Base-by-base conservation (phyloP, 2,113 vertebrate genomes). In the Pitta sordida region DNA sequence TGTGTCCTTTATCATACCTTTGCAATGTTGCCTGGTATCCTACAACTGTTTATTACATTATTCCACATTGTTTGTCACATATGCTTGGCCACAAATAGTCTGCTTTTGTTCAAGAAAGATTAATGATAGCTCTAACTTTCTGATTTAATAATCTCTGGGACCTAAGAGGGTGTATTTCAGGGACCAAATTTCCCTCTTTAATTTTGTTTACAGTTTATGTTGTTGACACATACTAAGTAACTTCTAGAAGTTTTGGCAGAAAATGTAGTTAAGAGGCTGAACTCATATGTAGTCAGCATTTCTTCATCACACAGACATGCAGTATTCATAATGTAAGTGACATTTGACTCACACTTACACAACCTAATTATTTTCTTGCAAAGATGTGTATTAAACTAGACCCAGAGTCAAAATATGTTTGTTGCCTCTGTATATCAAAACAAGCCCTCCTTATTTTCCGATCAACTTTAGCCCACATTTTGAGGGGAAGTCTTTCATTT, bases 291-390 rank as follows among this genome's bases (percentile, higher is more conserved):
- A 80, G 94, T 96, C 95, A 96, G 80, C 80, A 96, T 96, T 97
- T 96, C 95, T 96, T 97, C 96, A 96, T 96, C 91, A 91, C 71
- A 86, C 73, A 94, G 91, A 83, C 85, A 96, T 37, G 58, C 93
- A 88, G 79, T 79, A 41, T 86, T 95, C 82, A 58, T 96, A 97
- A 96, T 34, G 30, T 95, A 94, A 96, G 88, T 96, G 86, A 95
- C 94, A 96, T 96, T 93, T 96, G 88, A 96, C 88, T 97, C 96
- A 96, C 70, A 87, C 80, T 93, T 96, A 96, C n/a, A 95, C 84
- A 89, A 95, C 93, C 67, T 86, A 95, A 95, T 97, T 97, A 96
- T 97, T 95, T 98, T 97, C 94, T 96, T 96, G 65, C 92, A 95
- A 93, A 36, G 87, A 73, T 88, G 9, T 88, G 58, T 96, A 63